These are phyloP conservation scores for Notodonta ziczac DNA, from an alignment of 2,888 invertebrate species.

Conservation along the genomic window DNA sequence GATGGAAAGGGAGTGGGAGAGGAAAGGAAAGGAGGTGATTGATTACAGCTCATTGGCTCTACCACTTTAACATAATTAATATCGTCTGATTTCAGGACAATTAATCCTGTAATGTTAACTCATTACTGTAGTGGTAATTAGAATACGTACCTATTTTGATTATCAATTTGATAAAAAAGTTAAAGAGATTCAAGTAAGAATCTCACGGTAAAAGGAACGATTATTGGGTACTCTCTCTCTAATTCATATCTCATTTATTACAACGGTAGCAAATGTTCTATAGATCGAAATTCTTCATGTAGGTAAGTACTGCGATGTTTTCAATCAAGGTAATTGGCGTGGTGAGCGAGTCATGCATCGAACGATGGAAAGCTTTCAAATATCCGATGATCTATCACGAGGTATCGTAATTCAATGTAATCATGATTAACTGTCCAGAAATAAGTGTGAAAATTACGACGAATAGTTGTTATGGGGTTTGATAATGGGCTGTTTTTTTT, in stretches of 20 bases:
- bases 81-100: too few species aligned
- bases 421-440: slow-evolving; percentile 13
- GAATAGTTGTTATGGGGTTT: slow-evolving; percentile 8
- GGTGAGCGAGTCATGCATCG: slow-evolving; percentile 37
- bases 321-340: slow-evolving; percentile 41
- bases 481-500: slow-evolving; percentile 7
- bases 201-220: neutral
- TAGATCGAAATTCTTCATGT: neutral
- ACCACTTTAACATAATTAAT: too few species aligned
- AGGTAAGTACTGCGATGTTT: slow-evolving; percentile 5
- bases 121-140: too few species aligned
- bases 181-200: too few species aligned
- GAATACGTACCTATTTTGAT: too few species aligned
- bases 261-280: neutral
- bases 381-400: slow-evolving; percentile 25
- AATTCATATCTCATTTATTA: neutral
- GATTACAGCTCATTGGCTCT: too few species aligned
- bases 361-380: slow-evolving; percentile 49
- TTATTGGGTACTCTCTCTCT: neutral
- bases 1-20: too few species aligned
- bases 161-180: too few species aligned
- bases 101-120: too few species aligned
- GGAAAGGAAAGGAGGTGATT: too few species aligned
- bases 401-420: slow-evolving; percentile 9
- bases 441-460: neutral